Evolutionary conservation across 2,113 vertebrate genomes (phyloP), one percentile per base, ranked within the genome.

Genomic region (Paralichthys olivaceus): DNA sequence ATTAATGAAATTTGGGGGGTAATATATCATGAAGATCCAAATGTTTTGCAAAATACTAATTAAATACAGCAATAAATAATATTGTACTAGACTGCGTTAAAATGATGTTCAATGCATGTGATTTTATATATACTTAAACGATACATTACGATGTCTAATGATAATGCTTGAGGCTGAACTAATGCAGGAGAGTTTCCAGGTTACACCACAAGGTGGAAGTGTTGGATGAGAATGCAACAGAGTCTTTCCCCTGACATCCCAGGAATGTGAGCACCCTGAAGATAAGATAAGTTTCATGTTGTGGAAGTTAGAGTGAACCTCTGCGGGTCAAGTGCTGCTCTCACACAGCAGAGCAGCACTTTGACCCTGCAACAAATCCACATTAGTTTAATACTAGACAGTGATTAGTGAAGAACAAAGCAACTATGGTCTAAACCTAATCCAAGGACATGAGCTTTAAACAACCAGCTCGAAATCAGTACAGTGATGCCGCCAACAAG

Each of bases 181-280:
- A 2, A 56, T 56, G n/a, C 43, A 55, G 13, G 20, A 1, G 17
- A 62, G 55, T 1, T 75, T 17, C 26, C 40, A 29, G 51, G 49
- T 11, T 19, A 20, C 34, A 63, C 83, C 88, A 87, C 79, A 67
- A 83, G 86, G 73, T 87, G 87, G 87, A 0, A 65, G 5, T 77
- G 77, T 84, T 87, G 63, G 61, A 55, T 65, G 26, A 65, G 7
- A 19, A 58, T 64, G 43, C 8, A 51, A 0, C 60, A 49, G 19
- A n/a, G 4, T 22, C 14, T 2, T 40, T 5, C 4, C 15, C 26
- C 1, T 70, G 63, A 43, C 43, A 47, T 53, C 13, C 22, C 23
- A 69, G 45, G n/a, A 79, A 75, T 75, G 63, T 15, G 5, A 61
- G 13, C 4, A 8, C 51, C 43, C 7, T 19, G 40, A 63, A 26